Base-by-base conservation (phyloP, 1,140 invertebrate genomes). In the Chymomyza costata region DNA sequence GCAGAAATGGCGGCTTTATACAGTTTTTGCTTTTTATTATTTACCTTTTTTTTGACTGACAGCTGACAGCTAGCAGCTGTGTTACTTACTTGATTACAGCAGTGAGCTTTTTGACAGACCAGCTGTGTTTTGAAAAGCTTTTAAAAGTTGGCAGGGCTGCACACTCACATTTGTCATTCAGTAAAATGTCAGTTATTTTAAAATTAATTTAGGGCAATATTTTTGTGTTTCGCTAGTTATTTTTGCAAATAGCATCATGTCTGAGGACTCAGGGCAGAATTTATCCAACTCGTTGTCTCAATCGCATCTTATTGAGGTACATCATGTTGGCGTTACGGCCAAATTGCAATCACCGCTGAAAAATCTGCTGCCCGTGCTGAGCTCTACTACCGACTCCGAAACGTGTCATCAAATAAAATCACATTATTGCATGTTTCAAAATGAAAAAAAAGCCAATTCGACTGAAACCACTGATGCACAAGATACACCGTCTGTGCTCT, bases 261-360 rank as follows among this genome's bases (percentile, higher is more conserved):
- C 71, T 14, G 81, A 84, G 25, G 47, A 43, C 0, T 44, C 65
- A 31, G 57, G 32, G 6, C 82, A 82, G 30, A 17, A 57, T 13
- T 48, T 38, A 34, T 34, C 60, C 15, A 80, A 76, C 32, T 83
- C 82, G 1, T 53, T 65, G 5, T 78, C 81, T 3, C 70, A 78
- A 34, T 45, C 81, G 30, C 82, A 83, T 47, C 58, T 80, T 37
- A 70, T 53, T 7, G 57, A 60, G 13, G 50, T 84, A 3, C 61
- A 80, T n/a, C 76, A 84, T 52, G 82, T 84, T 38, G 82, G 82
- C 5, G 82, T 84, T 0, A 84, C 82, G 13, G 82, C 82, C 6
- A 82, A 80, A 37, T 18, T 84, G 45, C 61, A 71, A 8, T 84
- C 82, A 0, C 82, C 82, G 2, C 30, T 84, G 8, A 68, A 70